phyloP scores from a whole-genome alignment of 2,113 vertebrate species.

The Noctilio leporinus region DNA sequence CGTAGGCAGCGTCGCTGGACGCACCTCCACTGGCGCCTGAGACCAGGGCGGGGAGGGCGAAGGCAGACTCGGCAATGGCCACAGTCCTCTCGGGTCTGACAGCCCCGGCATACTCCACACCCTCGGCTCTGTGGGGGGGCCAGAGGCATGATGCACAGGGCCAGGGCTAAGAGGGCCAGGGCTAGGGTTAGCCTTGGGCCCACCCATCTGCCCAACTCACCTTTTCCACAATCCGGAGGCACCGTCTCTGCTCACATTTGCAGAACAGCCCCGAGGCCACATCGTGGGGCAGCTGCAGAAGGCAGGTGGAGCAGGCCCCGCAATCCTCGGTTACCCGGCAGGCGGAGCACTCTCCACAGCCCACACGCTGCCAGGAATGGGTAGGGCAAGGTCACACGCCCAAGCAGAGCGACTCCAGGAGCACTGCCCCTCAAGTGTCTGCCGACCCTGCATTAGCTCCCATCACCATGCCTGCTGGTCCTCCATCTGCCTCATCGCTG shows the following conservation, averaged over 20 bases:
- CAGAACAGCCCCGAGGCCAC: conserved; percentile 65
- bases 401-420: not conserved
- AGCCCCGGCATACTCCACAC: conserved; percentile 87
- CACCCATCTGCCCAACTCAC: conserved; percentile 53
- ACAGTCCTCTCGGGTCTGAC: conserved; percentile 84
- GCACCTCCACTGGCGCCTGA: conserved; percentile 74
- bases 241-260: conserved; percentile 77
- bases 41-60: conserved; percentile 67
- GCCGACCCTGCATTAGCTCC: not conserved
- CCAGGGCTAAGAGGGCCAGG: not conserved
- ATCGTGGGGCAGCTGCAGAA: conserved; percentile 63
- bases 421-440: not conserved
- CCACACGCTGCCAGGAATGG: conserved; percentile 70
- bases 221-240: conserved; percentile 74
- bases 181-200: not conserved
- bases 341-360: conserved; percentile 74
- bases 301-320: conserved; percentile 74
- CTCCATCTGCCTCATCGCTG: not conserved
- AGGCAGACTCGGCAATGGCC: conserved; percentile 85
- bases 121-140: conserved; percentile 80
- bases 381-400: conserved; percentile 13
- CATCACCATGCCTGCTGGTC: not conserved
- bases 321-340: conserved; percentile 76
- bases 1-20: conserved; percentile 74
- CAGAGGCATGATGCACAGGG: not conserved